Evolutionary conservation across 2,113 vertebrate species (phyloP).

Genomic region (Cynocephalus volans): DNA sequence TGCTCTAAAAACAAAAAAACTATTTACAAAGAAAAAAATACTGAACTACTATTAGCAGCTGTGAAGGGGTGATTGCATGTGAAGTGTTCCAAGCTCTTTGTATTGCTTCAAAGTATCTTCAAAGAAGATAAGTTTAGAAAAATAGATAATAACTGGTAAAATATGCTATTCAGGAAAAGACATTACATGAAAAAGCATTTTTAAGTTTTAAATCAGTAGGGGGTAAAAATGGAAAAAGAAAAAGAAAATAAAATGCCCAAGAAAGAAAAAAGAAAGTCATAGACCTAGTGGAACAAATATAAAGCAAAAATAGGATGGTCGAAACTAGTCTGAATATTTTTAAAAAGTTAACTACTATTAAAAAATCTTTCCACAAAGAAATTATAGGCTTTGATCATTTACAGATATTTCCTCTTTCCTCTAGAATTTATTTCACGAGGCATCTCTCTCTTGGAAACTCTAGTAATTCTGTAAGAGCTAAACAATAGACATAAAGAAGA

Average conservation of each 20-base stretch:
- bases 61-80: neutral
- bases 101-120: neutral
- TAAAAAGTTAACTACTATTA: neutral
- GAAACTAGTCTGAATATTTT: neutral
- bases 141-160: neutral
- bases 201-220: neutral
- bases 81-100: neutral
- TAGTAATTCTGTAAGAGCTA: neutral
- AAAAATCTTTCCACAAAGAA: neutral
- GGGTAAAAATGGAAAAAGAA: neutral
- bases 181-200: neutral
- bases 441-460: neutral
- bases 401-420: neutral
- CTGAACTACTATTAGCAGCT: neutral
- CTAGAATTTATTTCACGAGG: neutral
- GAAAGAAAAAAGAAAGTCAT: neutral
- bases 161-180: neutral
- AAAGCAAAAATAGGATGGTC: neutral
- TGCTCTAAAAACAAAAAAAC: neutral
- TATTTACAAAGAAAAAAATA: neutral
- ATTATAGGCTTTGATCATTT: neutral
- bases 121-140: neutral
- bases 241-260: neutral
- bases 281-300: neutral
- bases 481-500: neutral